Evolutionary conservation across 2,113 vertebrate genomes (phyloP), one percentile per base, ranked within the genome.

Genomic region (Elephantulus edwardii): DNA sequence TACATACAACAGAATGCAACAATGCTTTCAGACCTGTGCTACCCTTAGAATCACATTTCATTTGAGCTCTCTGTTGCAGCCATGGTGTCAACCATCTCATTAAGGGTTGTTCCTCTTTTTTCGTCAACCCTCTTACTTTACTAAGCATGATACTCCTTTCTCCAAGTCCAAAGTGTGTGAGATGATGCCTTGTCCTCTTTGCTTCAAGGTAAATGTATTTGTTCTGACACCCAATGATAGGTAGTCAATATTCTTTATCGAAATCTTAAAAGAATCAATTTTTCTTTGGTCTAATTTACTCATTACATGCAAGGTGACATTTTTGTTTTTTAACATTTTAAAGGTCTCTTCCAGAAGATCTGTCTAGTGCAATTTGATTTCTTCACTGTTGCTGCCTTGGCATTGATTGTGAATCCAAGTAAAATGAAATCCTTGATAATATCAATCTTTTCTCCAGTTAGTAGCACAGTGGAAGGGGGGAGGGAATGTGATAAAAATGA

Each of bases 401-500:
- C 26, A 20, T 54, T 54, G 52, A n/a, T 20, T 54, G 20, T 56
- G 58, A 26, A 26, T 60, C 26, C 58, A 5, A 60, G 30, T 62
- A 62, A 33, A 62, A 33, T 62, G 24, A 62, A 33, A 33, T 33
- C 30, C 60, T 62, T 33, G 30, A 26, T 26, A 28, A 33, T 12
- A 12, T 62, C 60, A 62, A 14, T 33, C 14, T 62, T 33, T 62
- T 62, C 9, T 62, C 30, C 58, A 54, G 52, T 74, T 46, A 79
- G 33, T 38, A 76, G 12, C 28, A 56, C 16, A 90, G 71, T 5
- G n/a, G 56, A 52, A 88, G 60, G 72, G 4, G 68, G 68, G 76
- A 82, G 22, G 26, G 78, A 80, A 87, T 40, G 44, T 71, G 90
- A 91, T 71, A 83, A 93, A n/a, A 87, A 92, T 50, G 79, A 96